phyloP scores from a whole-genome alignment of 2,797 vertebrate species.

The Heteromormyrus szaboi region DNA sequence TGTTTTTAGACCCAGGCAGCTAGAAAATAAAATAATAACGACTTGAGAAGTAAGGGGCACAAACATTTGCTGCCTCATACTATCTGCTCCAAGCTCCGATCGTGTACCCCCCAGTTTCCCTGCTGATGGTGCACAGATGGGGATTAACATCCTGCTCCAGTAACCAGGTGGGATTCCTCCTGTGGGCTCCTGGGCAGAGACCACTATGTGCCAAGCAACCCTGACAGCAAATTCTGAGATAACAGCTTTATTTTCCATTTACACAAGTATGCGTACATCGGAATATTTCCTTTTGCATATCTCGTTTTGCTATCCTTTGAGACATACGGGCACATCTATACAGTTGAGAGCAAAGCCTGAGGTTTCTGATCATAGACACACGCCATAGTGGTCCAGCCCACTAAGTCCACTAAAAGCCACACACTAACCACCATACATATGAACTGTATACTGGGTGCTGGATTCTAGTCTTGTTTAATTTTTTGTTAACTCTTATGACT shows the following conservation, averaged over 20 bases:
- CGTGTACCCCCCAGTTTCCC: background rate
- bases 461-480: background rate
- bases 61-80: background rate
- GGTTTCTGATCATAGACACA: background rate
- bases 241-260: background rate
- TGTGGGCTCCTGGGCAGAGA: background rate
- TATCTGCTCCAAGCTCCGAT: background rate
- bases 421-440: background rate
- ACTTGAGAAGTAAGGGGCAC: background rate
- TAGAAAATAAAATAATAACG: background rate
- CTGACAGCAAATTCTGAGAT: background rate
- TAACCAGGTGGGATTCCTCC: background rate
- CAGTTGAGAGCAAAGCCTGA: background rate
- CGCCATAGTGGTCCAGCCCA: background rate
- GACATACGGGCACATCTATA: background rate
- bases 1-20: background rate
- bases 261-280: background rate
- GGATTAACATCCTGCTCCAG: background rate
- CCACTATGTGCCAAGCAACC: background rate
- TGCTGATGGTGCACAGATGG: background rate
- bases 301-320: background rate
- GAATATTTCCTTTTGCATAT: background rate
- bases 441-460: background rate
- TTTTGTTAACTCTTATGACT: background rate
- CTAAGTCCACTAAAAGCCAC: background rate